Evolutionary conservation across 2,888 invertebrate species (phyloP), one percentile per base, ranked within the genome.

Genomic region (Polydesmus complanatus): DNA sequence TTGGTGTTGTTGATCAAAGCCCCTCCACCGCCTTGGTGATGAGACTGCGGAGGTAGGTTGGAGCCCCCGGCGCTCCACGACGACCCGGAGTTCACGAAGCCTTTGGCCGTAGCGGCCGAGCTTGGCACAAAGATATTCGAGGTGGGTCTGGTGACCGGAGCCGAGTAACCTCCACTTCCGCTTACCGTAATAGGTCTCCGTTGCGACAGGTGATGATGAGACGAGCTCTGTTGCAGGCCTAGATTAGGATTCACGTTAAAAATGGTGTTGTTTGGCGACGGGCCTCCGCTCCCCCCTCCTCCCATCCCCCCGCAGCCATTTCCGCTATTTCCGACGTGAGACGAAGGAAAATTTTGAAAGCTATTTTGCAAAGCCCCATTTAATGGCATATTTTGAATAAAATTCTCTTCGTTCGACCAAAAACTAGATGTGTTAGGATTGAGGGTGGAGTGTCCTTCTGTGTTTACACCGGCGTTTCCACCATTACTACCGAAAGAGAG

Each of bases 181-280:
- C 56, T 14, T 21, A 72, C 75, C 21, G 75, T 75, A 59, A 75
- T 75, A 54, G 75, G 74, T 65, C 76, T 69, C 63, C 77, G 68
- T 63, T 71, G 71, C 54, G 67, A 37, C 68, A 54, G 68, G 68
- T 27, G 67, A 67, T 61, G 37, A 37, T 5, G 8, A 8, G 37
- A 37, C 14, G 37, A 5, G 14, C 8, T 14, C 14, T 37, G 37
- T 37, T 37, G 37, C 8, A 37, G 37, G 5, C 37, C 37, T 37
- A 37, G 14, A 37, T 37, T 37, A 37, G 37, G 37, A 37, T 37
- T 37, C 37, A 37, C 37, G 37, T 37, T 37, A 37, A 37, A 37
- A 8, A 37, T 37, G 5, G 37, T 37, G 37, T 37, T 37, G 37
- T 5, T 11, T 59, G 59, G 23, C 8, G 25, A 22, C 11, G 25